Percentiles rank a stretch among this genome's conserved stretches.
These are phyloP conservation scores for Chiloscyllium punctatum DNA, from an alignment of 2,797 vertebrate species.

Conservation along the genomic window DNA sequence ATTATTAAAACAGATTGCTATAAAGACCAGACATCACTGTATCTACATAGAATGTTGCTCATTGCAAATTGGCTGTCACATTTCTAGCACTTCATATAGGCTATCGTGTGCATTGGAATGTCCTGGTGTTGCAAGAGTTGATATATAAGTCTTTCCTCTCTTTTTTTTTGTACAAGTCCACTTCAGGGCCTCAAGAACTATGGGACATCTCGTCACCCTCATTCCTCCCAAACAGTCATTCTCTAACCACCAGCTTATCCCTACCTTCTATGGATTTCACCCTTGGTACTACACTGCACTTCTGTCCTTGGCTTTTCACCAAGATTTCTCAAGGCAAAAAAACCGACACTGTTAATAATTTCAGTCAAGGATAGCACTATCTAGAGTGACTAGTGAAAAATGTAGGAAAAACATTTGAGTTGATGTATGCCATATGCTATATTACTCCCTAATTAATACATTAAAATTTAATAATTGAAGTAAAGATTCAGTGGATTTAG, in stretches of 20 bases:
- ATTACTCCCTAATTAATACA: neutral
- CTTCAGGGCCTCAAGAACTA: too few relatives aligned
- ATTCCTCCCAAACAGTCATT: too few relatives aligned
- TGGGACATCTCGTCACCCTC: too few relatives aligned
- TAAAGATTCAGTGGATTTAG: neutral
- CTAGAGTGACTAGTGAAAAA: neutral
- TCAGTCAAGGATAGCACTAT: neutral
- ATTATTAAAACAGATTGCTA: too few relatives aligned
- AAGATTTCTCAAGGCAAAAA: neutral
- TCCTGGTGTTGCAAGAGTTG: too few relatives aligned
- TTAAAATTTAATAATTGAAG: neutral
- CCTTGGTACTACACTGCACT: neutral
- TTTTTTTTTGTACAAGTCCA: too few relatives aligned
- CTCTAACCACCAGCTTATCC: neutral
- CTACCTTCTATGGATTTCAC: neutral
- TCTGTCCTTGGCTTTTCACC: neutral
- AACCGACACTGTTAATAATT: neutral
- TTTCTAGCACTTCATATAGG: too few relatives aligned
- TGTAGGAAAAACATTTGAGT: neutral
- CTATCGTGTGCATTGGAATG: too few relatives aligned
- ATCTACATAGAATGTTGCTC: too few relatives aligned
- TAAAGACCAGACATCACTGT: too few relatives aligned
- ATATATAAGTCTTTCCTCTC: too few relatives aligned
- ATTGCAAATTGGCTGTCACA: too few relatives aligned
- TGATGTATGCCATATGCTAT: neutral